Conservation (phyloP, 2,113 vertebrate species). For the Fregetta grallaria region DNA sequence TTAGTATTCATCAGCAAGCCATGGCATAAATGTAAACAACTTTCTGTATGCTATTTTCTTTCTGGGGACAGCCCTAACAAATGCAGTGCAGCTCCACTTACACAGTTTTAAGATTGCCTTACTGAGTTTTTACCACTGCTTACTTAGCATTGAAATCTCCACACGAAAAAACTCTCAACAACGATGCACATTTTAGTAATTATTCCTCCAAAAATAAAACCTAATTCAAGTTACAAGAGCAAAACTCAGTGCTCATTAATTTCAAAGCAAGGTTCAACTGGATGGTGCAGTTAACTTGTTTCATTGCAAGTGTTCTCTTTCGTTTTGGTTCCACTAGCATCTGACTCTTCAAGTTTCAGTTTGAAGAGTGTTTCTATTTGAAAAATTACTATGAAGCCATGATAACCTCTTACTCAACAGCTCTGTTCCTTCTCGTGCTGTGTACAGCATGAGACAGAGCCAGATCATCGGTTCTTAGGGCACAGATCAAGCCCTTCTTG, state of each 20-base stretch:
- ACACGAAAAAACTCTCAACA: neutral
- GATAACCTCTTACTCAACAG: neutral
- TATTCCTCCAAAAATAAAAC: neutral
- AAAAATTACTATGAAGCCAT: neutral
- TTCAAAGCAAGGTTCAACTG: neutral
- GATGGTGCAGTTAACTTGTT: neutral
- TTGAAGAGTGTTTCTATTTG: neutral
- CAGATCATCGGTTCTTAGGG: neutral
- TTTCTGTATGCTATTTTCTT: neutral
- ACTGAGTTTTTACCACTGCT: neutral
- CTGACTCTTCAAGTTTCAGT: neutral
- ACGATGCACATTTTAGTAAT: fast-evolving
- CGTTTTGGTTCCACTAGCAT: neutral
- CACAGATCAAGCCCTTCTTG: neutral
- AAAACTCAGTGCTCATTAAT: neutral
- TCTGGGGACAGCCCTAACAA: neutral
- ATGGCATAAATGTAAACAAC: neutral
- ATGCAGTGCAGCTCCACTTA: neutral
- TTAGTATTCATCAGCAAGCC: neutral
- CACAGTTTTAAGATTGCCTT: neutral
- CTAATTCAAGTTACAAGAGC: neutral
- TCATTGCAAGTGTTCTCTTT: neutral
- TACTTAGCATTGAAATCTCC: neutral
- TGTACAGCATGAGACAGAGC: neutral
- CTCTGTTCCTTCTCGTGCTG: neutral